Evolutionary conservation across 2,797 vertebrate genomes (phyloP), one percentile per base, ranked within the genome.

Genomic region (Malacoraja senta): DNA sequence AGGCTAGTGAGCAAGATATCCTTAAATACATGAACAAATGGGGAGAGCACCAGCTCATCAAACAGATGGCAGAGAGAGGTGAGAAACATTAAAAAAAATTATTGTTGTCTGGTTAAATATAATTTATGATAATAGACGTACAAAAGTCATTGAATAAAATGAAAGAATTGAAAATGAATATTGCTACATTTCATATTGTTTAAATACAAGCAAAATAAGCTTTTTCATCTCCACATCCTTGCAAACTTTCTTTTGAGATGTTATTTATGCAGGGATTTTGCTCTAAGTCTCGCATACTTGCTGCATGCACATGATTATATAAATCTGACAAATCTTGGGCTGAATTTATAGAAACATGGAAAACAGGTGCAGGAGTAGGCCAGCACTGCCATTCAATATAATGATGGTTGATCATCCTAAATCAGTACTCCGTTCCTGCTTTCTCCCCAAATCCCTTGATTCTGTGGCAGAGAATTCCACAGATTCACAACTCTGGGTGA

Each of bases 1-100:
- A 99, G 99, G 98, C 99, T 95, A 99, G 98, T 95, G 99, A 99
- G 95, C 99, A 99, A 97, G 99, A 99, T 97, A 97, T 99, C 95
- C 98, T 99, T 94, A 99, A 99, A 95, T 99, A 99, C 94, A 97
- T 99, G 95, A 97, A 99, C 95, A 99, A 99, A 96, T 99, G 99
- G 99, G 99, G 99, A 94, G 99, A 99, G 94, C 98, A 99, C 95
- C 99, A 99, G 95, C 96, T 99, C 95, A 99, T 99, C 97, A 99
- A 98, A 96, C 98, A 98, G 96, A 99, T 99, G 98, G 98, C 98
- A 95, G 99, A 99, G 96, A 96, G 99, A 97, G 99, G 99, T 99
- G 97, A 98, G 96, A 91, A n/a, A 15, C n/a, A 13, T 58, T 74
- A 19, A 68, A n/a, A n/a, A n/a, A n/a, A n/a, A n/a, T n/a, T n/a